Base-by-base conservation (phyloP, 2,797 vertebrate species). In the Acridotheres tristis region DNA sequence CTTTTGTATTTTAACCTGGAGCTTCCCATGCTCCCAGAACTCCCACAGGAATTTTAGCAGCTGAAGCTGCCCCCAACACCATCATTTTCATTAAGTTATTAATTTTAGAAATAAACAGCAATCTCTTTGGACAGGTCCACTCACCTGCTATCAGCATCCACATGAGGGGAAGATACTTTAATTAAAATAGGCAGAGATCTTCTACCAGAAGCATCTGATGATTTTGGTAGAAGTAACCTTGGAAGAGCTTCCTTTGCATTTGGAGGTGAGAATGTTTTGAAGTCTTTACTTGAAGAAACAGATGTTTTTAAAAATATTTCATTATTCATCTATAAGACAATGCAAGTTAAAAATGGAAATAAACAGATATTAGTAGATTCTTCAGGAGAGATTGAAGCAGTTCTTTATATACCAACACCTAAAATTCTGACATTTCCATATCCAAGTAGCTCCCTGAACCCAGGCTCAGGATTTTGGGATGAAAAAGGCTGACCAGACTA, bases 131-230 rank as follows among this genome's bases (percentile, higher is more conserved):
- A 51, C 32, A 61, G 11, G 21, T 47, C 20, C 76, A 97, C 97
- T 94, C 84, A 98, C 98, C 97, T 98, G 90, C 26, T 97, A 55
- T 98, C 97, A 63, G 96, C 57, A 42, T 98, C 97, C 76, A 91
- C 29, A 54, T 94, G 97, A 36, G 97, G 87, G 45, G 98, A 96
- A 42, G 95, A 89, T 13, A 96, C 67, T 10, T 97, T 96, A 71
- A 95, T 96, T 93, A 95, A 89, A 95, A 86, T 59, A 53, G 92
- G 97, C 10, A 97, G 23, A 86, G 97, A 76, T 79, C 97, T 97
- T 66, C 87, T 69, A n/a, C 86, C 21, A 25, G 96, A 94, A 77
- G 94, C 62, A 85, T 91, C 96, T 82, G 95, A 94, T 5, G 59
- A 85, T 82, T 98, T 97, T 82, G 96, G 50, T 65, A 96, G 51